Evolutionary conservation across 2,797 vertebrate species (phyloP).

Genomic region (Xenentodon cancila): DNA sequence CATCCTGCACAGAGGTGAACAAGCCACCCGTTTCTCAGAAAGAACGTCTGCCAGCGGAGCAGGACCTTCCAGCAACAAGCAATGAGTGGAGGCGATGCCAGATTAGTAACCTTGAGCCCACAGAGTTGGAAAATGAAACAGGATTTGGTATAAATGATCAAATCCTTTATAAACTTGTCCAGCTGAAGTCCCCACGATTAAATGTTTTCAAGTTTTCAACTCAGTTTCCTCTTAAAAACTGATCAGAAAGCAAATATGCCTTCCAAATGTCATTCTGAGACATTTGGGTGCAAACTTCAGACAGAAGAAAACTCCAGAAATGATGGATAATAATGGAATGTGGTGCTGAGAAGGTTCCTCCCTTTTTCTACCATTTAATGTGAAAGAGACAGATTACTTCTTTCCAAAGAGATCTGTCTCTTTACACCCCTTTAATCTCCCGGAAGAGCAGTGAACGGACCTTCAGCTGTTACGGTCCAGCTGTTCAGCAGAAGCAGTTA

Average conservation of each 20-base stretch:
- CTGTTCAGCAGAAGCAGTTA: conserved; percentile 32
- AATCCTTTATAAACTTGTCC: not conserved
- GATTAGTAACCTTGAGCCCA: too few species aligned
- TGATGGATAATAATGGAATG: conserved; percentile 15
- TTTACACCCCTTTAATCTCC: conserved; percentile 19
- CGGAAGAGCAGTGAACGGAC: not conserved
- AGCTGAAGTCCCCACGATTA: too few species aligned
- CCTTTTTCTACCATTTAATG: conserved; percentile 18
- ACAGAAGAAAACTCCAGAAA: not conserved
- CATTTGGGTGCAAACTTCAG: not conserved
- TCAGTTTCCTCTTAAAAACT: conserved; percentile 1
- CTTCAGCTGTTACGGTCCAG: conserved; percentile 42
- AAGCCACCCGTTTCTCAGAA: too few species aligned
- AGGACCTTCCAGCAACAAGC: too few species aligned
- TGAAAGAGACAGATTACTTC: conserved; percentile 5
- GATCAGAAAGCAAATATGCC: not conserved
- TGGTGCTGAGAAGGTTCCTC: conserved; percentile 4
- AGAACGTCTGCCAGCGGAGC: too few species aligned
- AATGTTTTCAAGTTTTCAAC: not conserved
- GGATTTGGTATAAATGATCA: not conserved
- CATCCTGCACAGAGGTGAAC: too few species aligned
- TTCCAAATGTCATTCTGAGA: not conserved
- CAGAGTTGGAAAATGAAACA: too few species aligned
- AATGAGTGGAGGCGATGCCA: too few species aligned
- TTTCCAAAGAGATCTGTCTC: too few species aligned